Evolutionary conservation across 2,888 invertebrate species (phyloP).

Genomic region (Drosophila nigricruria): DNA sequence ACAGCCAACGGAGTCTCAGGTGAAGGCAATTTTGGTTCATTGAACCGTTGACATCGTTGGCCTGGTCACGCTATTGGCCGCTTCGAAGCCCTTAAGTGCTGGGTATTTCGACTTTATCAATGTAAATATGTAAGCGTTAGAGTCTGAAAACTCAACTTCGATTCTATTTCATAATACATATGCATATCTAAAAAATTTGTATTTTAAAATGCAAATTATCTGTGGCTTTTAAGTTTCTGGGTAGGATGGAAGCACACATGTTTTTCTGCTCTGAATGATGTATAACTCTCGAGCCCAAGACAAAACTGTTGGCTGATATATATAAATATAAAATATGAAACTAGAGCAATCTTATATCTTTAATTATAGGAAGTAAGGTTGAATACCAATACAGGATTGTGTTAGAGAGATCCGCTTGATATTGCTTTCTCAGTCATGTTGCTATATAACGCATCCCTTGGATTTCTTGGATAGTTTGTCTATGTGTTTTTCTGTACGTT

Average conservation of each 20-base stretch:
- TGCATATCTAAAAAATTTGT: not conserved
- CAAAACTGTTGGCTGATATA: no score
- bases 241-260: no score
- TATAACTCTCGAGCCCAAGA: not conserved
- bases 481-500: no score
- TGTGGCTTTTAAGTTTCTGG: not conserved
- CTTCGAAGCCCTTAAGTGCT: not conserved
- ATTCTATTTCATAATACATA: not conserved
- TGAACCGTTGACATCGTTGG: conserved; percentile 54
- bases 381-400: no score
- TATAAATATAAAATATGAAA: no score
- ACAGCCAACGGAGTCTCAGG: conserved; percentile 10
- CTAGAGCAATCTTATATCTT: no score
- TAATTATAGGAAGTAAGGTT: no score
- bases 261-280: not conserved
- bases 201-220: not conserved
- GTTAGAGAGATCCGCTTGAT: no score
- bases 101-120: not conserved
- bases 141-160: not conserved
- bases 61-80: conserved; percentile 64
- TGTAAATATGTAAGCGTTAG: not conserved
- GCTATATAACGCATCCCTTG: not conserved
- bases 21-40: conserved; percentile 53
- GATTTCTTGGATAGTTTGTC: no score
- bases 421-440: not conserved